phyloP scores from a whole-genome alignment of 2,888 invertebrate species.

The Copidosoma aretas region DNA sequence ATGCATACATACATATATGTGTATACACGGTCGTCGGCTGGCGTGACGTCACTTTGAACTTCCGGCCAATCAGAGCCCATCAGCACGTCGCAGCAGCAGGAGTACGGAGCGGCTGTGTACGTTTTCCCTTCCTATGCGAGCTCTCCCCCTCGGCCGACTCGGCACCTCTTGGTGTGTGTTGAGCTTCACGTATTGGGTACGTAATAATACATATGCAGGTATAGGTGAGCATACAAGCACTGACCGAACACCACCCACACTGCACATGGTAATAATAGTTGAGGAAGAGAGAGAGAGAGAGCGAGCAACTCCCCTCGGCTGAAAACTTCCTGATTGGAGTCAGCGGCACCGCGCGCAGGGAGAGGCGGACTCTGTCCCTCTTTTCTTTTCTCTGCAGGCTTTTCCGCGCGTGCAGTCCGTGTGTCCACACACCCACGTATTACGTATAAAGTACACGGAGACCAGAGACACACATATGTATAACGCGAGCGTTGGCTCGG shows the following conservation, averaged over 20 bases:
- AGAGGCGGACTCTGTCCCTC: background rate
- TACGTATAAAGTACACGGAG: no score
- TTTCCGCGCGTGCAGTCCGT: background rate
- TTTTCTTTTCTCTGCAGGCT: no score
- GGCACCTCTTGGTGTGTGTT: no score
- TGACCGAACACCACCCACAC: background rate
- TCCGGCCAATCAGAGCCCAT: conserved; percentile 12
- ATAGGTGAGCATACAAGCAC: no score
- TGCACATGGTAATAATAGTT: background rate
- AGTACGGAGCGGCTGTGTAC: background rate
- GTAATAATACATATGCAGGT: no score
- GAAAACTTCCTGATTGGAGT: background rate
- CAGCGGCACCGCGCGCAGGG: background rate
- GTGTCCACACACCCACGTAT: background rate
- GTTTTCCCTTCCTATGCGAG: background rate
- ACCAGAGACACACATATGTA: no score
- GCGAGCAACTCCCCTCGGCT: background rate
- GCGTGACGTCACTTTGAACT: background rate
- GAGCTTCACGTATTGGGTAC: no score
- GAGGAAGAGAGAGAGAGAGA: no score
- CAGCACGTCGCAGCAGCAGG: background rate
- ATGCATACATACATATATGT: no score
- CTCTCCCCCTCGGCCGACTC: background rate
- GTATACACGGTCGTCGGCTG: background rate
- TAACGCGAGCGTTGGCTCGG: background rate